phyloP scores from a whole-genome alignment of 2,797 vertebrate species.

The Glyptemys insculpta region DNA sequence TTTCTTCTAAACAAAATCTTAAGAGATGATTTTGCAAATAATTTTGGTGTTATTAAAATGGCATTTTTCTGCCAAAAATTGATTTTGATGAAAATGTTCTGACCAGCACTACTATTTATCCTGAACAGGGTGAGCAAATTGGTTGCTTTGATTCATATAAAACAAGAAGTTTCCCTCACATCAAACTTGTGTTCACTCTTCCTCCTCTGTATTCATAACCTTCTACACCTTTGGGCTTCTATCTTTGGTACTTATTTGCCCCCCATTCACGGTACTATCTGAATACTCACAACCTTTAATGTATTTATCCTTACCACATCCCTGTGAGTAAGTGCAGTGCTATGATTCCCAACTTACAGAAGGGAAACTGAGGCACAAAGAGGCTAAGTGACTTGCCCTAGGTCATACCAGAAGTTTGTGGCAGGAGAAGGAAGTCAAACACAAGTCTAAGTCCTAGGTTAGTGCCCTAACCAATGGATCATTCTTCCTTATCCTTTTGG shows the following conservation, averaged over 20 bases:
- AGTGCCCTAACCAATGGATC: neutral
- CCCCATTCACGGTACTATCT: neutral
- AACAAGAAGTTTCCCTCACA: neutral
- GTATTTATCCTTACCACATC: neutral
- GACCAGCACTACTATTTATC: neutral
- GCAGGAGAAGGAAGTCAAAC: neutral
- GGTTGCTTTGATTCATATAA: conserved; percentile 26
- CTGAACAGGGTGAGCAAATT: conserved; percentile 1
- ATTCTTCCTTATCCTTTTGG: neutral
- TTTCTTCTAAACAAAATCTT: neutral
- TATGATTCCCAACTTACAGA: neutral
- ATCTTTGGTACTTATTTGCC: neutral
- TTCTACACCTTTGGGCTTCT: neutral
- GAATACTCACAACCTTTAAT: neutral
- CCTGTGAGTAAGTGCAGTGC: neutral
- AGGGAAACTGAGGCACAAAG: neutral
- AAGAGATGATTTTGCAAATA: neutral
- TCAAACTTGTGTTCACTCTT: neutral
- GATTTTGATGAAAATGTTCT: neutral
- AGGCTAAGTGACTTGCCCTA: neutral
- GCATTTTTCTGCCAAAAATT: neutral
- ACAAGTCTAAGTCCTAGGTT: neutral
- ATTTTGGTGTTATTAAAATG: neutral
- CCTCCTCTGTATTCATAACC: neutral
- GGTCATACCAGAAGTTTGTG: neutral